These are phyloP conservation scores for Colius striatus DNA, from an alignment of 2,113 vertebrate species.

Conservation along the genomic window DNA sequence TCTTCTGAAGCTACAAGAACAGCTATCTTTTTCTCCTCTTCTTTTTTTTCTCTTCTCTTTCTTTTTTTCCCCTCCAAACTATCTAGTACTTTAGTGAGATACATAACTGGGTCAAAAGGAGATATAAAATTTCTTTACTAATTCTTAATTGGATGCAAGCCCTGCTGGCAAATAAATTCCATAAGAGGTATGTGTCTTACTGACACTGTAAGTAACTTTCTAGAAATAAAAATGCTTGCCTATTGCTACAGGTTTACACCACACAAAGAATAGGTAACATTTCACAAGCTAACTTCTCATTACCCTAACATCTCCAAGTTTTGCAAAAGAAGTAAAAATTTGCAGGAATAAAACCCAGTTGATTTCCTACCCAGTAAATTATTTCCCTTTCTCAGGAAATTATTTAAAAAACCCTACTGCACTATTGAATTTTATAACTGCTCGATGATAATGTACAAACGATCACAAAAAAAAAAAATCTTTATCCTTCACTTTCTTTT, in stretches of 20 bases:
- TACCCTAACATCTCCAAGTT: not conserved
- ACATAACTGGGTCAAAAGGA: not conserved
- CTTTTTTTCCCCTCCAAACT: not conserved
- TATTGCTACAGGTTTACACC: not conserved
- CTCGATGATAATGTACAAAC: not conserved
- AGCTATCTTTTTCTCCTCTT: not conserved
- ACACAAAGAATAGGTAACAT: not conserved
- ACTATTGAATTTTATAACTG: not conserved
- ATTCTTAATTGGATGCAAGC: not conserved
- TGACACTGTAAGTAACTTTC: not conserved
- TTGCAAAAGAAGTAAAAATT: not conserved
- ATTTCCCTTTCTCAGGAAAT: not conserved
- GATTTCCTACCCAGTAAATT: not conserved
- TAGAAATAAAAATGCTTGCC: not conserved
- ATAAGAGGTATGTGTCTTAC: rapidly evolving
- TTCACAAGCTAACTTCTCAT: not conserved
- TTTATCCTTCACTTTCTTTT: not conserved
- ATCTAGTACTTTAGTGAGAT: not conserved
- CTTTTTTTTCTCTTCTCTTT: too few species aligned
- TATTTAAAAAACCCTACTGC: not conserved
- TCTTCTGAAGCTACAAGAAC: not conserved
- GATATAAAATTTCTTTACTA: not conserved
- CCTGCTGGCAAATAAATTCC: not conserved
- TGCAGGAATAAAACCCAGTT: not conserved
- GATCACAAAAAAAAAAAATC: not conserved